phyloP scores from a whole-genome alignment of 2,888 invertebrate species.

The Zygaena filipendulae region DNA sequence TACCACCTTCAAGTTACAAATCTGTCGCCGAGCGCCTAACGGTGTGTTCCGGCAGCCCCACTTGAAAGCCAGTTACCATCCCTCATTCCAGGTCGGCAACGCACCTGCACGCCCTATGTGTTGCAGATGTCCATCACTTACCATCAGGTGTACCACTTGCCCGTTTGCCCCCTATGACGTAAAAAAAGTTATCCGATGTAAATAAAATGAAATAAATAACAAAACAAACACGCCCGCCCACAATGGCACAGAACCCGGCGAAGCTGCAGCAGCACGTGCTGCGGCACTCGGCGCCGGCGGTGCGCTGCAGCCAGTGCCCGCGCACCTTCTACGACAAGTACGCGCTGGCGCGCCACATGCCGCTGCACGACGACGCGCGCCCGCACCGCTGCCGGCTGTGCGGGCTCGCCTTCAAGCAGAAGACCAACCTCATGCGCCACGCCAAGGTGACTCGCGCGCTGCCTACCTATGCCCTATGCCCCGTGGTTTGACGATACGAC shows the following conservation, averaged over 20 bases:
- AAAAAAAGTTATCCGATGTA: background rate
- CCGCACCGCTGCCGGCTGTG: slow-evolving; percentile 21
- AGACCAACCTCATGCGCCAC: slow-evolving; percentile 19
- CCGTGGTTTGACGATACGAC: no score
- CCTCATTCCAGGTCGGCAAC: no score
- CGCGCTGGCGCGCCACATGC: slow-evolving; percentile 20
- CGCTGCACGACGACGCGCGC: slow-evolving; percentile 16
- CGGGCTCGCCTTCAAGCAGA: slow-evolving; percentile 19
- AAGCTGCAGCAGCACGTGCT: slow-evolving; percentile 22
- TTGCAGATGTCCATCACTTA: background rate
- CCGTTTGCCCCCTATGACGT: background rate
- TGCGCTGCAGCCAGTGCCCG: slow-evolving; percentile 18
- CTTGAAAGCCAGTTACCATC: no score
- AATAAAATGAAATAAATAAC: no score
- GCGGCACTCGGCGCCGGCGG: slow-evolving; percentile 20
- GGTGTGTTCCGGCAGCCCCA: no score
- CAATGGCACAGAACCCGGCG: slow-evolving; percentile 19
- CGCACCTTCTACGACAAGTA: slow-evolving; percentile 23
- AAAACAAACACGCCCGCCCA: background rate
- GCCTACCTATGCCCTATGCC: no score
- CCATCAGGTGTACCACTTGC: background rate
- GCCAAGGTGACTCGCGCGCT: slow-evolving; percentile 14
- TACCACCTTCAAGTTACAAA: no score
- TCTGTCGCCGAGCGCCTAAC: no score
- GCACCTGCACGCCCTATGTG: background rate